phyloP scores from a whole-genome alignment of 2,797 vertebrate species.

The Heterohyrax brucei region DNA sequence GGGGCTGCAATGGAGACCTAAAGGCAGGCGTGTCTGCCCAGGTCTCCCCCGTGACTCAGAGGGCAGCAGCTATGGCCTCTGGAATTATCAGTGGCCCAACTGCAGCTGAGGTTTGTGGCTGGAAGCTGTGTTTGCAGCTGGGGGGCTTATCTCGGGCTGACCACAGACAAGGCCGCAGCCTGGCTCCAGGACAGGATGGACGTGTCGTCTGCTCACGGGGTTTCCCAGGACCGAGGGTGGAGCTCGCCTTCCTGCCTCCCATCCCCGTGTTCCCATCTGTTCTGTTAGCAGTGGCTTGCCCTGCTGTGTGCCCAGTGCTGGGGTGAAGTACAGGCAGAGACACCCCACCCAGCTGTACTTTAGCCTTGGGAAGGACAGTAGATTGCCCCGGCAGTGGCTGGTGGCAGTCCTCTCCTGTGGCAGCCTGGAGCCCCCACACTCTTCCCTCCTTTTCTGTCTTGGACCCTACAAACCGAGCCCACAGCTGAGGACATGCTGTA shows the following conservation, averaged over 20 bases:
- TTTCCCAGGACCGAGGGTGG: conserved; percentile 74
- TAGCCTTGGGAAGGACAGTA: conserved; percentile 20
- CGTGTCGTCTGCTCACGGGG: conserved; percentile 65
- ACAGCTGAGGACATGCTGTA: background rate
- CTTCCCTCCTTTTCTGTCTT: background rate
- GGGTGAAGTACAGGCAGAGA: background rate
- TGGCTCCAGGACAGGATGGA: conserved; percentile 77
- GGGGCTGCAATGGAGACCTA: background rate
- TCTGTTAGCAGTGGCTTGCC: background rate
- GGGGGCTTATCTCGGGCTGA: conserved; percentile 71
- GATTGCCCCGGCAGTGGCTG: background rate
- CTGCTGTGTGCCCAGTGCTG: background rate
- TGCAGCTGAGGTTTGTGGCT: background rate
- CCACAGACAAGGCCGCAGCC: background rate
- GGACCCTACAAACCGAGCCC: background rate
- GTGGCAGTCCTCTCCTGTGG: background rate
- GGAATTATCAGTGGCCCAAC: background rate
- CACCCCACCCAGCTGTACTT: background rate
- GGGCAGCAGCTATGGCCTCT: background rate
- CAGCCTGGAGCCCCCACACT: background rate
- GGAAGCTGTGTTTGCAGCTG: background rate
- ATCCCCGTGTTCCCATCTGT: background rate
- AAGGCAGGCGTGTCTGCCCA: background rate
- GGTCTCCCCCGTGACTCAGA: conserved; percentile 8
- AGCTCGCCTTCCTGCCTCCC: conserved; percentile 51